Conservation (phyloP, 2,797 vertebrate species). For the Sparus aurata region DNA sequence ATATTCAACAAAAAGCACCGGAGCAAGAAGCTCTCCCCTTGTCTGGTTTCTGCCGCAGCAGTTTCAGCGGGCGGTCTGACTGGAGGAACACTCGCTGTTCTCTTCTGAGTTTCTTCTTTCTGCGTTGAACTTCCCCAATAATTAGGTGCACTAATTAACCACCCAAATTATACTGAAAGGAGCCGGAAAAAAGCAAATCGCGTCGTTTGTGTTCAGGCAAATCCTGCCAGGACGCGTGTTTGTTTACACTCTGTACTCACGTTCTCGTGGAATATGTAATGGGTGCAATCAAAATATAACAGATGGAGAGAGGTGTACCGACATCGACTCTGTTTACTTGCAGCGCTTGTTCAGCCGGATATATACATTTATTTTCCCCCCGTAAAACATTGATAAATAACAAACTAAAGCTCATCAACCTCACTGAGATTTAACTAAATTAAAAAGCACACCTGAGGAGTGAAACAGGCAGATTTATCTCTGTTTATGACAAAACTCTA, state of each 20-base stretch:
- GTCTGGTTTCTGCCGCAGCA: not conserved
- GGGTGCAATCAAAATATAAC: slow-evolving; percentile 6
- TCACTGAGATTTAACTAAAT: no score
- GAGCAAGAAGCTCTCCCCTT: not conserved
- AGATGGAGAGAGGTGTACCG: not conserved
- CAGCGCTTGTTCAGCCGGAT: not conserved
- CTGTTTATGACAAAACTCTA: not conserved
- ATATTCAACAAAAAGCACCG: slow-evolving; percentile 30
- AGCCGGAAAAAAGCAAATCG: not conserved
- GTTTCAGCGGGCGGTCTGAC: not conserved
- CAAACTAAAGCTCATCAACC: not conserved
- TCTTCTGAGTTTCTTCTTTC: not conserved
- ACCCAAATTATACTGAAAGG: not conserved
- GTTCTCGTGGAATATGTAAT: not conserved
- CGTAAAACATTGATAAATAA: not conserved
- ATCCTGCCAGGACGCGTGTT: not conserved
- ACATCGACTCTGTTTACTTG: not conserved
- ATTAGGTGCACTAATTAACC: not conserved
- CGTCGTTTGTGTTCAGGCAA: not conserved
- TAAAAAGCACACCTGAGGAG: no score
- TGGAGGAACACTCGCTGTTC: not conserved
- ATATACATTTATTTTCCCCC: not conserved
- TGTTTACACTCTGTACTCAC: not conserved
- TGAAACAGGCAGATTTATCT: not conserved
- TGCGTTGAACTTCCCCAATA: not conserved